A percentile compares a stretch with the other conserved stretches of the same genome.
Conservation (phyloP, 2,797 vertebrate genomes). For the Oceanodroma leucorhoa region DNA sequence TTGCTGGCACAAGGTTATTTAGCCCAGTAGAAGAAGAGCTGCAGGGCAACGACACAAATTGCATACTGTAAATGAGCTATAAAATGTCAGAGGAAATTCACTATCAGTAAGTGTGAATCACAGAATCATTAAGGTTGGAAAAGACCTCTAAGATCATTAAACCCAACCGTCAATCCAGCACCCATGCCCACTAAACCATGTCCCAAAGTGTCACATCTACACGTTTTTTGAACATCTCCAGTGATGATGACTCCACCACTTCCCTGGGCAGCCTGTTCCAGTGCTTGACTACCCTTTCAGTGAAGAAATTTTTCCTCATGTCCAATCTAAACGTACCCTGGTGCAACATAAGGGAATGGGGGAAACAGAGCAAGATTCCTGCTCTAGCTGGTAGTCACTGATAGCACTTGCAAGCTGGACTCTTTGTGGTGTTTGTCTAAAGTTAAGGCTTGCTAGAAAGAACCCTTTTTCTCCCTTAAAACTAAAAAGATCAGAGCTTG, state of each 20-base stretch:
- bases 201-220: no score
- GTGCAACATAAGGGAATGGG: not conserved
- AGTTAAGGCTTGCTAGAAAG: not conserved
- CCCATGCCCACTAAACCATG: no score
- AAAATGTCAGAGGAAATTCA: not conserved
- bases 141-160: no score
- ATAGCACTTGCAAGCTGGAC: not conserved
- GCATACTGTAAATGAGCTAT: not conserved
- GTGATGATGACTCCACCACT: no score
- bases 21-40: not conserved
- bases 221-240: no score
- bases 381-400: not conserved
- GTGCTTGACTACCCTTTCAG: no score
- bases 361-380: not conserved
- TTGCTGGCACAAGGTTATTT: not conserved
- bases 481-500: accelerated
- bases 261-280: no score
- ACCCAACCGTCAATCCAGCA: no score
- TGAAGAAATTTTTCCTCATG: no score
- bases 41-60: not conserved
- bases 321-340: no score
- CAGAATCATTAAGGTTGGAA: no score
- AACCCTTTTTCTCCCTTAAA: not conserved
- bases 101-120: not conserved
- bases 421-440: not conserved